These are phyloP conservation scores for Carterocephalus palaemon DNA, from an alignment of 2,888 invertebrate genomes.

Conservation along the genomic window DNA sequence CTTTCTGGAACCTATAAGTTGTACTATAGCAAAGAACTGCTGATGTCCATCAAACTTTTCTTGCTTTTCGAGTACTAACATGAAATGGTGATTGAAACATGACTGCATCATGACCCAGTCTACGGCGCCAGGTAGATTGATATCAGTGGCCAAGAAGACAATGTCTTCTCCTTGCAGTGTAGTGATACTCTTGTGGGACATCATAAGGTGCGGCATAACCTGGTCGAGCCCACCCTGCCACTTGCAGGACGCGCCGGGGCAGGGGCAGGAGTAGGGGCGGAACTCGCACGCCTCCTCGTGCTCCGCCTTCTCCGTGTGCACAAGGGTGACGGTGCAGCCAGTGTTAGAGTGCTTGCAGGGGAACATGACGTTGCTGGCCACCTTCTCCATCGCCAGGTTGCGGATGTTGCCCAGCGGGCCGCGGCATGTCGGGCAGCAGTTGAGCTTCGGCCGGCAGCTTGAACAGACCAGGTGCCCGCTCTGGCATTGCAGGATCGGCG, in stretches of 20 bases:
- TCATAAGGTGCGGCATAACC: conserved; percentile 99
- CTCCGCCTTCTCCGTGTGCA: conserved; percentile 98
- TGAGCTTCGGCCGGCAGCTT: conserved; percentile 96
- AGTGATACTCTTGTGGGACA: conserved; percentile 98
- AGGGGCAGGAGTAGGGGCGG: conserved; percentile 98
- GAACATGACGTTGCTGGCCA: conserved; percentile 98
- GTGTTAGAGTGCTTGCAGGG: conserved; percentile 99
- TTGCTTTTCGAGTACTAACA: conserved; percentile 99
- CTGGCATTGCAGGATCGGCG: conserved; percentile 99
- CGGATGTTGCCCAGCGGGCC: conserved; percentile 98
- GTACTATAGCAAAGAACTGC: conserved; percentile 98
- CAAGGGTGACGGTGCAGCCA: conserved; percentile 94
- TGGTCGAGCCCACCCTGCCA: conserved; percentile 99
- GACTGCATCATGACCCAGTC: conserved; percentile 99
- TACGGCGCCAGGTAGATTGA: conserved; percentile 98
- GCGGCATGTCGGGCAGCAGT: conserved; percentile 98
- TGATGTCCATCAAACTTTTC: conserved; percentile 98
- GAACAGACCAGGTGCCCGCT: conserved; percentile 99
- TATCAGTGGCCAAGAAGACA: conserved; percentile 99
- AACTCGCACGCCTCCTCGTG: conserved; percentile 99
- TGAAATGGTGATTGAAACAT: conserved; percentile 99
- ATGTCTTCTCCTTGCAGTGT: conserved; percentile 99
- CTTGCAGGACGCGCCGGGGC: conserved; percentile 99
- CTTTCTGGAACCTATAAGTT: conserved; percentile 98
- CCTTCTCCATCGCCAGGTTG: conserved; percentile 99